A percentile compares a stretch with the other conserved stretches of the same genome.
phyloP scores from a whole-genome alignment of 1,140 invertebrate genomes.

The Drosophila insularis region DNA sequence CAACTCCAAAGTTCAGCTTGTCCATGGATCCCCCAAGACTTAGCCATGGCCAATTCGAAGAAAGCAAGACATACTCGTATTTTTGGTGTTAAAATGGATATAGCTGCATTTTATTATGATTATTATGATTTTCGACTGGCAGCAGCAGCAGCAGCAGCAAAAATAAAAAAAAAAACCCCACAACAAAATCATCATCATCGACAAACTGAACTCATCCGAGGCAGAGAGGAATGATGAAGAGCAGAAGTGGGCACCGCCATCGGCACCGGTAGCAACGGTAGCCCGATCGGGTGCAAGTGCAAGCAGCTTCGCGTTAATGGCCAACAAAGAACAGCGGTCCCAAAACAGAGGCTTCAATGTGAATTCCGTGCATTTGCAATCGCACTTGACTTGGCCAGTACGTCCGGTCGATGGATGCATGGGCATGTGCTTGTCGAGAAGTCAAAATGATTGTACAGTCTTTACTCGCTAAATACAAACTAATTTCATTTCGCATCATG shows the following conservation, averaged over 20 bases:
- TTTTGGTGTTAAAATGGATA: conserved; percentile 80
- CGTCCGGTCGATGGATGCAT: conserved; percentile 69
- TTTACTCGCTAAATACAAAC: background rate
- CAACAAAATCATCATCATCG: conserved; percentile 74
- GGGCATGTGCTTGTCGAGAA: background rate
- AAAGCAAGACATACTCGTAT: conserved; percentile 54
- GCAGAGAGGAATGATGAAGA: conserved; percentile 22
- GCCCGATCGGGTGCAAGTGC: conserved; percentile 63
- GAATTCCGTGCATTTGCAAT: conserved; percentile 81
- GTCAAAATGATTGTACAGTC: conserved; percentile 25
- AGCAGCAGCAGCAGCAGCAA: conserved; percentile 39
- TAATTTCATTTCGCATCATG: too few species aligned
- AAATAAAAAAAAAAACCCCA: conserved; percentile 33
- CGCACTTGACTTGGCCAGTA: conserved; percentile 70
- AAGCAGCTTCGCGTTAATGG: conserved; percentile 65
- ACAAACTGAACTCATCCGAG: conserved; percentile 60
- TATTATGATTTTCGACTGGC: conserved; percentile 77
- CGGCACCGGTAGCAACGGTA: conserved; percentile 70
- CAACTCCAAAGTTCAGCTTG: background rate
- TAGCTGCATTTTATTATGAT: conserved; percentile 81
- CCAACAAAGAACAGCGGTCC: conserved; percentile 27
- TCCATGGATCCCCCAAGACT: background rate
- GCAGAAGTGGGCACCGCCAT: conserved; percentile 19
- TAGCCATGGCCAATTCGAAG: conserved; percentile 7
- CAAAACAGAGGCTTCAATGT: conserved; percentile 58